These are phyloP conservation scores for Julus scanicus DNA, from an alignment of 2,888 invertebrate species.

Conservation along the genomic window DNA sequence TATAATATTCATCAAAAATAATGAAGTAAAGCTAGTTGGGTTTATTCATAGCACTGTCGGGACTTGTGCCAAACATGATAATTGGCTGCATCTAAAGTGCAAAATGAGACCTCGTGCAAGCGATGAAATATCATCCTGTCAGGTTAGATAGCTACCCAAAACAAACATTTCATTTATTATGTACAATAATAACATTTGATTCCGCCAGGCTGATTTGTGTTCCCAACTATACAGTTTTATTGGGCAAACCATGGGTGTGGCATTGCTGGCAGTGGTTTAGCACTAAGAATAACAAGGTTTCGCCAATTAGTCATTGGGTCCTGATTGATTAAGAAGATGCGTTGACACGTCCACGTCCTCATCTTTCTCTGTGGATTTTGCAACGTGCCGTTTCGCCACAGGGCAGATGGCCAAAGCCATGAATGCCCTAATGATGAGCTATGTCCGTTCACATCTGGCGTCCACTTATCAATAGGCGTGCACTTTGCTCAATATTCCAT, in stretches of 20 bases:
- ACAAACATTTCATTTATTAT: constrained; percentile 40
- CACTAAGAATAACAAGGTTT: background rate
- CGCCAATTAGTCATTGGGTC: background rate
- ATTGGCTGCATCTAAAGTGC: background rate
- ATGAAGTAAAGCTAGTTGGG: background rate
- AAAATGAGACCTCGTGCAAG: background rate
- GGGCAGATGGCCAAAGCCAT: background rate
- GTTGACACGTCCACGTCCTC: background rate
- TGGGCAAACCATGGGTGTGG: background rate
- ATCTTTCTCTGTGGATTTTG: background rate
- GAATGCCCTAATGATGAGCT: constrained; percentile 18
- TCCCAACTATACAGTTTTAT: background rate
- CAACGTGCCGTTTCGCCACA: background rate
- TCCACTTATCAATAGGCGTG: constrained; percentile 16
- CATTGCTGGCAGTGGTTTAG: background rate
- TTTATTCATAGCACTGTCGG: background rate
- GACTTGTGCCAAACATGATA: background rate
- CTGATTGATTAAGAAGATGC: background rate
- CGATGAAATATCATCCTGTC: background rate
- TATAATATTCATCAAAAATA: background rate
- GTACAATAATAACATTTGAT: constrained; percentile 11
- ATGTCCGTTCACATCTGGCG: constrained; percentile 1
- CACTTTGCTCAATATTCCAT: constrained; percentile 7
- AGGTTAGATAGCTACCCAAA: background rate
- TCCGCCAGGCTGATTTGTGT: constrained; percentile 15